Percentiles rank a stretch among this genome's conserved stretches.
Evolutionary conservation across 1,140 invertebrate species (phyloP).

Genomic region (Drosophila subobscura): DNA sequence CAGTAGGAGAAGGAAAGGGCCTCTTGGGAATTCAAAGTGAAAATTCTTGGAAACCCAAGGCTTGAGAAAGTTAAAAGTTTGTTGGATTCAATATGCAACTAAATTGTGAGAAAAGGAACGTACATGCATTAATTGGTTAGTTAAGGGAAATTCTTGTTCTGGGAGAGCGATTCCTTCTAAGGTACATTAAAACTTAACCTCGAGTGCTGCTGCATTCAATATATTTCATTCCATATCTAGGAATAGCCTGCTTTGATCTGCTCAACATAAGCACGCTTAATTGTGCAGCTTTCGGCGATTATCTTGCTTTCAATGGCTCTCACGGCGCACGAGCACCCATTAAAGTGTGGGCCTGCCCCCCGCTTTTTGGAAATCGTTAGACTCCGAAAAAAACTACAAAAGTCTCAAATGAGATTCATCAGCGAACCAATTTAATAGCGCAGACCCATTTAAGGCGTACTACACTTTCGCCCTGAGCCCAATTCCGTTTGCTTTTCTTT

Average conservation of each 20-base stretch:
- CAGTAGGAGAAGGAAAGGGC: background rate
- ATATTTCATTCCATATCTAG: background rate
- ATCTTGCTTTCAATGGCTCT: slow-evolving; percentile 49
- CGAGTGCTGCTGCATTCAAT: no score
- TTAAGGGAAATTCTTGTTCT: background rate
- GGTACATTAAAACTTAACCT: no score
- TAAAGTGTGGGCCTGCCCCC: slow-evolving; percentile 19
- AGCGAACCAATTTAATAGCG: slow-evolving; percentile 48
- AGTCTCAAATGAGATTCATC: slow-evolving; percentile 53
- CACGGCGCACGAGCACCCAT: slow-evolving; percentile 52
- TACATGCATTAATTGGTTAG: background rate
- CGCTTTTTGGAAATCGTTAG: slow-evolving; percentile 31
- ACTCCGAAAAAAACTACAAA: slow-evolving; percentile 46
- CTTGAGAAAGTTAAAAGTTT: slow-evolving; percentile 36
- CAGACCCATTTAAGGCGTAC: slow-evolving; percentile 50
- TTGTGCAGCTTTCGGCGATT: slow-evolving; percentile 56
- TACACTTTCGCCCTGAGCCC: slow-evolving; percentile 68
- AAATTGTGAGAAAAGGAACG: slow-evolving; percentile 2
- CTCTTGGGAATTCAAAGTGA: slow-evolving; percentile 15
- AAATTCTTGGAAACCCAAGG: slow-evolving; percentile 22
- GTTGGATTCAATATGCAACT: slow-evolving; percentile 10
- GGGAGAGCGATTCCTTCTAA: no score
- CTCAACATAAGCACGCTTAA: slow-evolving; percentile 31
- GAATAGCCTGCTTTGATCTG: slow-evolving; percentile 17
- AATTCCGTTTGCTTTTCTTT: slow-evolving; percentile 41